A percentile compares a stretch with the other conserved stretches of the same genome.
Evolutionary conservation across 2,113 vertebrate species (phyloP).

Genomic region (Paramisgurnus dabryanus): DNA sequence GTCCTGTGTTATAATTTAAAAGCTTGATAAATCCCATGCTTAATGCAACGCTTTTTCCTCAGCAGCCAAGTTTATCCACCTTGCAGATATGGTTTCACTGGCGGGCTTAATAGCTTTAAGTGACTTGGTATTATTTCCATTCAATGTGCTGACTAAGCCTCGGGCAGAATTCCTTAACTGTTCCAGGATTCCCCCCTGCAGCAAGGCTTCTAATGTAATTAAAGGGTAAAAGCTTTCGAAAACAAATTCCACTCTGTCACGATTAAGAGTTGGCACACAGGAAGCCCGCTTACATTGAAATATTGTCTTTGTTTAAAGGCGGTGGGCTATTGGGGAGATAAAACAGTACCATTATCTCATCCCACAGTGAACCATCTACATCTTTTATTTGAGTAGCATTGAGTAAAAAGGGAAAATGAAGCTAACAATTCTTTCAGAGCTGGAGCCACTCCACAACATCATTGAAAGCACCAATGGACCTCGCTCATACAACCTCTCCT

Average conservation of each 20-base stretch:
- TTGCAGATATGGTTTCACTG: conserved; percentile 36
- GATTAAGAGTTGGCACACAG: conserved; percentile 10
- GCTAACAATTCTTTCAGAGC: conserved; percentile 19
- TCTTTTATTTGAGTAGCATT: not conserved
- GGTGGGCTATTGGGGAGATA: not conserved
- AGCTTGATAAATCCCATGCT: conserved; percentile 46
- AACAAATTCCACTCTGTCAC: conserved; percentile 43
- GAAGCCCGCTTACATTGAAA: conserved; percentile 28
- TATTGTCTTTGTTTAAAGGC: conserved; percentile 16
- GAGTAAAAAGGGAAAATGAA: not conserved
- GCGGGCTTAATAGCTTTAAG: conserved; percentile 52
- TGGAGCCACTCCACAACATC: conserved; percentile 5
- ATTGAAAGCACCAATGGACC: conserved; percentile 12
- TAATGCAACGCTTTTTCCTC: conserved; percentile 47
- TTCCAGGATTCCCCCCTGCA: conserved; percentile 36
- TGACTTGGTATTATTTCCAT: conserved; percentile 41
- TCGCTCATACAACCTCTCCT: conserved; percentile 22
- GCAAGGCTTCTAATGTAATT: conserved; percentile 58
- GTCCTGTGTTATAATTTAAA: conserved; percentile 56
- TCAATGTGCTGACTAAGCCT: conserved; percentile 59
- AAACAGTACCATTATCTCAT: conserved; percentile 24
- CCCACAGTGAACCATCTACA: conserved; percentile 6
- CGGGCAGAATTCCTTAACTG: conserved; percentile 46
- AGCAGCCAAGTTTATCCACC: conserved; percentile 27
- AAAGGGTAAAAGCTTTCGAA: conserved; percentile 54